Base-by-base conservation (phyloP, 2,113 vertebrate genomes). In the Melanerpes formicivorus region DNA sequence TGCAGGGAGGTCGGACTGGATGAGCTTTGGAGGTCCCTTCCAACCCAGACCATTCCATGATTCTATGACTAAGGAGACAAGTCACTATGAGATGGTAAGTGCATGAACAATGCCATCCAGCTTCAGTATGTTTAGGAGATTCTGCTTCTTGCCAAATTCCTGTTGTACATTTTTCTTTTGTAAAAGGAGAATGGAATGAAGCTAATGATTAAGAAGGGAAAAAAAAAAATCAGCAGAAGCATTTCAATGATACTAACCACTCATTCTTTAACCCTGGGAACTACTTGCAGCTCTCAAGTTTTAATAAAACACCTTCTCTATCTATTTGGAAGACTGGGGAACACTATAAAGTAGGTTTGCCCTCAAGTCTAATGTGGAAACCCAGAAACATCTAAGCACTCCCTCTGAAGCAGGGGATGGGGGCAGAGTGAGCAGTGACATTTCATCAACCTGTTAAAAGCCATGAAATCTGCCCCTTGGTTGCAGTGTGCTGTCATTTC, bases 381-480 rank as follows among this genome's bases (percentile, higher is more conserved):
- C 26, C 55, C 63, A 70, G 79, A 95, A 95, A 89, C 9, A 91
- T 10, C 23, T 54, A 84, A 78, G 26, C 13, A 86, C 75, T 40
- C 14, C 50, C 18, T 76, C 34, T 16, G 27, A 34, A 71, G 12
- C 9, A 40, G 8, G 1, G 7, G 0, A 3, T 9, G 3, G 1
- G 16, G 10, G 19, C 17, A 34, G 56, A 27, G 22, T 16, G 16
- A 82, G 14, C 30, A 80, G 10, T 60, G 27, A 44, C 54, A 80
- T 74, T 82, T 83, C 64, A 90, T 37, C 67, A n/a, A 76, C 80
- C 7, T 52, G 27, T 37, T 75, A 72, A 52, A 91, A 86, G 69
- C 23, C 69, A 71, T 34, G 12, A 74, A 71, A 30, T 18, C 16
- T 65, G 75, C n/a, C 59, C 50, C 32, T 70, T 79, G 52, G 29